These are phyloP conservation scores for Wasmannia auropunctata DNA, from an alignment of 1,140 invertebrate species.

Conservation along the genomic window DNA sequence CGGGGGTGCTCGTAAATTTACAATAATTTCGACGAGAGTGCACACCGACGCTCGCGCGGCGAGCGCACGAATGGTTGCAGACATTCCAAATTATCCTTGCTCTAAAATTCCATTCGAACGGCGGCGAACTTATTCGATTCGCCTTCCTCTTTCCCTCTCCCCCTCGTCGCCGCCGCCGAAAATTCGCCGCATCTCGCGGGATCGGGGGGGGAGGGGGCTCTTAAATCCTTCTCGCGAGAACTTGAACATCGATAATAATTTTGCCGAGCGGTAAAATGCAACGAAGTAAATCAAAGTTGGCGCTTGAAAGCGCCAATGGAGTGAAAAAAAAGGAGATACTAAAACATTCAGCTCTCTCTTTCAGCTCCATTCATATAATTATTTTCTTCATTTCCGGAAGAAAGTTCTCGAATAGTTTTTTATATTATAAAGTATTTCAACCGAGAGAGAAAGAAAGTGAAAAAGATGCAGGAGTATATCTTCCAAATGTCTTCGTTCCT, in stretches of 20 bases:
- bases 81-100: constrained; percentile 65
- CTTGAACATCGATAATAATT: constrained; percentile 24
- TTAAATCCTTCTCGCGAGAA: constrained; percentile 28
- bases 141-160: no score
- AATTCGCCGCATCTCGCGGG: constrained; percentile 5
- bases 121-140: constrained; percentile 20
- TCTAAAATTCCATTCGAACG: constrained; percentile 24
- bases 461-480: not conserved
- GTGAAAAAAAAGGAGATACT: not conserved
- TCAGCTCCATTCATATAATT: not conserved
- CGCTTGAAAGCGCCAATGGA: not conserved
- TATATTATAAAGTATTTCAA: constrained; percentile 23
- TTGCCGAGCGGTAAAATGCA: not conserved
- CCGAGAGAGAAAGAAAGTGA: not conserved
- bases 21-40: constrained; percentile 77
- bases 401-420: not conserved
- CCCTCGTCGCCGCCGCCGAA: not conserved
- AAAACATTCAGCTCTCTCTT: not conserved
- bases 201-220: not conserved
- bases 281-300: constrained; percentile 31
- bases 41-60: constrained; percentile 48
- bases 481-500: constrained; percentile 21
- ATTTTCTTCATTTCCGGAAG: not conserved
- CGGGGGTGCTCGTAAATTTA: constrained; percentile 76
- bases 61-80: constrained; percentile 47